phyloP scores from a whole-genome alignment of 2,888 invertebrate genomes.

The Pristionchus maxplancki region DNA sequence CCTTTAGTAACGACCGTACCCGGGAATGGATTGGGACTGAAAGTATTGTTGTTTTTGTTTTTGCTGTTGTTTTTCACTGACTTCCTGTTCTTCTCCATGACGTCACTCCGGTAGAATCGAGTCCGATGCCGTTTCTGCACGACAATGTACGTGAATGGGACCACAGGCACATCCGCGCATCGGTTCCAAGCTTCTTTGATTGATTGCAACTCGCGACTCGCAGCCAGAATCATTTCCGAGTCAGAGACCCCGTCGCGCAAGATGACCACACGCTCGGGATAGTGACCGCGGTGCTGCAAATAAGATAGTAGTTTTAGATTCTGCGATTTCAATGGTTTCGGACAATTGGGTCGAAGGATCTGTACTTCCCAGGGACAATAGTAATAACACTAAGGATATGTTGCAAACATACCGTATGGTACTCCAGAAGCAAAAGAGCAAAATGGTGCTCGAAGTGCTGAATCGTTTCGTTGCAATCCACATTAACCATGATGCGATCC shows the following conservation, averaged over 20 bases:
- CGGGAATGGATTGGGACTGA: constrained; percentile 47
- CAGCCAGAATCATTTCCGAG: constrained; percentile 59
- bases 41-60: neutral
- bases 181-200: constrained; percentile 30
- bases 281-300: constrained; percentile 38
- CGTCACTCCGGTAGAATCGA: constrained; percentile 52
- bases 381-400: no score
- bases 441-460: constrained; percentile 53
- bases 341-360: no score
- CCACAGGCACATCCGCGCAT: neutral
- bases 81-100: neutral
- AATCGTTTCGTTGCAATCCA: constrained; percentile 52
- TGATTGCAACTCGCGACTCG: constrained; percentile 44
- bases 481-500: constrained; percentile 49
- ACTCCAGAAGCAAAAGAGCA: constrained; percentile 19
- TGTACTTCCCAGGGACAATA: no score
- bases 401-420: neutral
- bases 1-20: constrained; percentile 59
- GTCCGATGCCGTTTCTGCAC: constrained; percentile 65
- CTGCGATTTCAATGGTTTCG: no score
- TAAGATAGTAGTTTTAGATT: no score
- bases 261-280: constrained; percentile 61
- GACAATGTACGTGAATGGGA: constrained; percentile 62
- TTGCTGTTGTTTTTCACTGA: neutral
- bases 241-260: constrained; percentile 64